Conservation (phyloP, 2,888 invertebrate genomes). For the Cerastoderma edule region DNA sequence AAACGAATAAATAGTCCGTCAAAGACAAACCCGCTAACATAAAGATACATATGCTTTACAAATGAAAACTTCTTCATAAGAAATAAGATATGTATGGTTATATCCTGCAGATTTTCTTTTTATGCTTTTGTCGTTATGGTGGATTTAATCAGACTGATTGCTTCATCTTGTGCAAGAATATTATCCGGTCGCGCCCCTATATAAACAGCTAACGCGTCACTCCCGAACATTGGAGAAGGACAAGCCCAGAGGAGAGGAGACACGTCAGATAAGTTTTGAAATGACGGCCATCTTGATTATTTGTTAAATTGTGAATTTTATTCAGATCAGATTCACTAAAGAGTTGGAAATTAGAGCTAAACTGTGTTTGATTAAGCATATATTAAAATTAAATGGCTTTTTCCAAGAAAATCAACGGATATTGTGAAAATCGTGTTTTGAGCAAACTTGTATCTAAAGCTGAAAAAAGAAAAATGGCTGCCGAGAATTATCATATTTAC, state of each 20-base stretch:
- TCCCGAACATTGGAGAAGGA: neutral
- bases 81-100: too few relatives aligned
- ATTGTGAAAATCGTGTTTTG: constrained; percentile 24
- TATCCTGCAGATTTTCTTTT: too few relatives aligned
- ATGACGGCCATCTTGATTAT: constrained; percentile 33
- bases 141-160: too few relatives aligned
- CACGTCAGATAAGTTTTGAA: constrained; percentile 5
- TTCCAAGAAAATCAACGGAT: neutral
- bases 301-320: constrained; percentile 11
- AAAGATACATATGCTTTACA: too few relatives aligned
- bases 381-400: neutral
- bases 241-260: neutral
- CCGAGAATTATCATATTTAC: constrained; percentile 53
- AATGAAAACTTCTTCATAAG: too few relatives aligned
- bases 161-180: constrained; percentile 20
- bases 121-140: too few relatives aligned
- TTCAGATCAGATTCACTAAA: too few relatives aligned
- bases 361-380: too few relatives aligned
- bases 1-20: too few relatives aligned
- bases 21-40: too few relatives aligned
- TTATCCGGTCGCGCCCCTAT: neutral
- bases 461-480: constrained; percentile 43
- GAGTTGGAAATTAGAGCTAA: too few relatives aligned
- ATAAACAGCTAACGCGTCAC: neutral
- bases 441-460: constrained; percentile 45